Evolutionary conservation across 2,113 vertebrate genomes (phyloP).

Genomic region (Phylloscopus trochilus): DNA sequence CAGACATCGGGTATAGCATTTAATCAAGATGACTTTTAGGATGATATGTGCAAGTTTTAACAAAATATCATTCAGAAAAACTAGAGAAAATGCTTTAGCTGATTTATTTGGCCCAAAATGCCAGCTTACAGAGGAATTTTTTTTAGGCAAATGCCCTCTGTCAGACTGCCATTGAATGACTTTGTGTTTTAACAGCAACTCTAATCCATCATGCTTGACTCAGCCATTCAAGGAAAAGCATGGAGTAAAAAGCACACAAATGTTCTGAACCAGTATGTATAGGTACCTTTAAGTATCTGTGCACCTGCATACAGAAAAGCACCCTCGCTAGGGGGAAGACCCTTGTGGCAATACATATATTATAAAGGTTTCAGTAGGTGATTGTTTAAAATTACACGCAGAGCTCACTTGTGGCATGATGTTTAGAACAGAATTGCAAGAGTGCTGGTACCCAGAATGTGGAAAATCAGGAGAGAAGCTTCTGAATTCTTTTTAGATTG

Average conservation of each 20-base stretch:
- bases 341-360: neutral
- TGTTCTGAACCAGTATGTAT: neutral
- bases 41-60: neutral
- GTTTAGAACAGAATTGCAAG: neutral
- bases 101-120: constrained; percentile 41
- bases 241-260: neutral
- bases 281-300: neutral
- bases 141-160: constrained; percentile 8
- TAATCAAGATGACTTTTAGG: constrained; percentile 44
- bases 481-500: neutral
- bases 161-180: constrained; percentile 32
- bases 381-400: neutral
- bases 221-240: neutral
- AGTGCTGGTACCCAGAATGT: neutral
- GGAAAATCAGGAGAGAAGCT: neutral
- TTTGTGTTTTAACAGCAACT: neutral
- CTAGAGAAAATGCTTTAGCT: neutral
- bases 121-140: neutral
- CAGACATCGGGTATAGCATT: neutral
- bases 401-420: neutral
- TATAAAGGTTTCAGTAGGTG: neutral
- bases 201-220: neutral
- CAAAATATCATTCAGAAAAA: constrained; percentile 24
- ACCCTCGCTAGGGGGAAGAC: neutral
- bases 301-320: neutral